Evolutionary conservation across 2,797 vertebrate species (phyloP), one percentile per base, ranked within the genome.

Genomic region (Rallus crepitans): DNA sequence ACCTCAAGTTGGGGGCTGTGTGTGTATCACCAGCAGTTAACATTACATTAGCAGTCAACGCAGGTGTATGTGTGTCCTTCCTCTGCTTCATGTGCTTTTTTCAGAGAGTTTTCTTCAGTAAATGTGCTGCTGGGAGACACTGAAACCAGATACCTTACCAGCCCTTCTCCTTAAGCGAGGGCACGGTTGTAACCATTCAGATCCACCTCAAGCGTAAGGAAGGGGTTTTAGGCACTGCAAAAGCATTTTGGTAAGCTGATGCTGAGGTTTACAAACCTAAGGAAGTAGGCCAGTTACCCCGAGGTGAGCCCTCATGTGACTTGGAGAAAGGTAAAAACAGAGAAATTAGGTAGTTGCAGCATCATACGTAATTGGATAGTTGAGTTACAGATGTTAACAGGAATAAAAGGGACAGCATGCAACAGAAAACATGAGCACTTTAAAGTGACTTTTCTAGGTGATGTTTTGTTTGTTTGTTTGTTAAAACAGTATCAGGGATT

Each of bases 401-500:
- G 45, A 42, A 30, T 31, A 70, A 95, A 31, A 35, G 8, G 11
- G 28, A 37, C n/a, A 77, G 17, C 72, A 91, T n/a, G 28, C 25
- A 75, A 64, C 7, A 66, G n/a, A 59, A 75, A 45, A 35, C 12
- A 11, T 11, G 6, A 71, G 2, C 0, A 0, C 37, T 72, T 82
- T 23, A 7, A 63, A 42, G 5, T 57, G 1, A 64, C n/a, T 72
- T 52, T 78, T 77, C 82, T 47, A 42, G 2, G 25, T 35, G 14
- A 1, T 27, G 17, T 56, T 27, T 18, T 65, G 42, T 45, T 21
- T 30, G 65, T 52, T 59, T 47, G 68, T 83, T 42, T 64, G 60
- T 72, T 11, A 25, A 2, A 61, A 69, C 55, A 97, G 97, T 84
- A 60, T 73, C 94, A 89, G 86, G 91, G 69, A 9, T 63, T 80